Conservation (phyloP, 2,113 vertebrate genomes). For the Neomonachus schauinslandi region DNA sequence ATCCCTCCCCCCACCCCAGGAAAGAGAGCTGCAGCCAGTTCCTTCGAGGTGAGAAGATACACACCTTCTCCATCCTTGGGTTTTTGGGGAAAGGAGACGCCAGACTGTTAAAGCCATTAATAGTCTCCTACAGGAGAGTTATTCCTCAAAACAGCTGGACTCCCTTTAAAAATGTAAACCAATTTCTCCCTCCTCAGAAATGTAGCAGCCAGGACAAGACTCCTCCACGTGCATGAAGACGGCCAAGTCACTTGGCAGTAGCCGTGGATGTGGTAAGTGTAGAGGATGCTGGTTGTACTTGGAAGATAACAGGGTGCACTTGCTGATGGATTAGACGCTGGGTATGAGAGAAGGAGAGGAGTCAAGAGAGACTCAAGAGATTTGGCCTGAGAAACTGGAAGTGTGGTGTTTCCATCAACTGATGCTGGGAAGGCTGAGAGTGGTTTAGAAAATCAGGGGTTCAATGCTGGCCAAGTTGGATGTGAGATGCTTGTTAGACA, state of each 20-base stretch:
- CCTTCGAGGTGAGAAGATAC: neutral
- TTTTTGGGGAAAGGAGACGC: neutral
- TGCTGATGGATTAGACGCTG: accelerated
- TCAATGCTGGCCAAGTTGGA: neutral
- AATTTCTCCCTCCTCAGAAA: neutral
- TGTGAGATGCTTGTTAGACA: neutral
- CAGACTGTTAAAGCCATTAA: neutral
- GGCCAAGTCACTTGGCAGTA: neutral
- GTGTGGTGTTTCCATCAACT: no score
- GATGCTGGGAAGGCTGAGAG: neutral
- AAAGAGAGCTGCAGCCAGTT: neutral
- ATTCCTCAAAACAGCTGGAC: neutral
- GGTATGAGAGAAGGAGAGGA: neutral
- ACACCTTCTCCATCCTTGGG: neutral
- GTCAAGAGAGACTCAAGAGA: neutral
- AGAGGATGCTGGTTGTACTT: neutral
- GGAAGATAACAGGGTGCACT: neutral
- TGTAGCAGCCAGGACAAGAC: neutral
- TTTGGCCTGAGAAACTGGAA: neutral
- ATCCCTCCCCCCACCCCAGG: neutral
- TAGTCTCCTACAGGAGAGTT: neutral
- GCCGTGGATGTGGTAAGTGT: neutral
- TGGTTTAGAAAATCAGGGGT: neutral
- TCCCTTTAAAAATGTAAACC: neutral
- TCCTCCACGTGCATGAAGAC: neutral